Evolutionary conservation across 2,888 invertebrate species (phyloP).

Genomic region (Osmoderma eremita): DNA sequence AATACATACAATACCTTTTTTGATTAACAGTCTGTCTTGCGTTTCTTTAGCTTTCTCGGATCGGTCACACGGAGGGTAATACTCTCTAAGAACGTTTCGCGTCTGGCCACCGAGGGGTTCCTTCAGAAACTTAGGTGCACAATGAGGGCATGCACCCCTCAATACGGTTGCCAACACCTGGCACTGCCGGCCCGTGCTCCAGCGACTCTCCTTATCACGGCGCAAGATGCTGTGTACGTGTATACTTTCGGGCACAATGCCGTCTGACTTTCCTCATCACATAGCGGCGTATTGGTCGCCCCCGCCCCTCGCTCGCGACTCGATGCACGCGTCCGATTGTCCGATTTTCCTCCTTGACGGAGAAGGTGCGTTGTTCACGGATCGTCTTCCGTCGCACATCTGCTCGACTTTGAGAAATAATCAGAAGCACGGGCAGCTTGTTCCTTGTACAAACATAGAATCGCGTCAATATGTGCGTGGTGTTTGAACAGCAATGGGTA

Average conservation of each 20-base stretch:
- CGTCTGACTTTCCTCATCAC: conserved; percentile 44
- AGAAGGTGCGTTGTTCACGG: conserved; percentile 5
- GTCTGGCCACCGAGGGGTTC: conserved; percentile 36
- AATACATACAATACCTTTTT: conserved; percentile 33
- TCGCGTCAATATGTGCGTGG: background rate
- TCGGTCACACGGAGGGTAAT: conserved; percentile 30
- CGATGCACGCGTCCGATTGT: conserved; percentile 28
- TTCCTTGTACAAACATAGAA: conserved; percentile 31
- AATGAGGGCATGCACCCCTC: conserved; percentile 45
- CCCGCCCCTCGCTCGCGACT: conserved; percentile 19
- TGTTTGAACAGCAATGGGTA: conserved; percentile 13
- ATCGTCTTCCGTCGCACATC: conserved; percentile 12
- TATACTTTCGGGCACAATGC: conserved; percentile 42
- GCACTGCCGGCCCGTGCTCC: conserved; percentile 46
- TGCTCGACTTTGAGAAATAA: conserved; percentile 29
- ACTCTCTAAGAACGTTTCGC: conserved; percentile 47
- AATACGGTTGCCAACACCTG: conserved; percentile 49
- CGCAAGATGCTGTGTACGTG: conserved; percentile 45
- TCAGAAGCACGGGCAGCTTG: conserved; percentile 28
- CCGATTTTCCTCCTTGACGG: conserved; percentile 24
- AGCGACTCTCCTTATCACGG: conserved; percentile 36
- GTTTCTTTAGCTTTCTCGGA: background rate
- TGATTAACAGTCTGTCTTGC: conserved; percentile 50
- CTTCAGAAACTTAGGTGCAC: conserved; percentile 45
- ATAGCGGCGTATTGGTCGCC: conserved; percentile 33